Evolutionary conservation across 2,797 vertebrate genomes (phyloP).

Genomic region (Thaleichthys pacificus): DNA sequence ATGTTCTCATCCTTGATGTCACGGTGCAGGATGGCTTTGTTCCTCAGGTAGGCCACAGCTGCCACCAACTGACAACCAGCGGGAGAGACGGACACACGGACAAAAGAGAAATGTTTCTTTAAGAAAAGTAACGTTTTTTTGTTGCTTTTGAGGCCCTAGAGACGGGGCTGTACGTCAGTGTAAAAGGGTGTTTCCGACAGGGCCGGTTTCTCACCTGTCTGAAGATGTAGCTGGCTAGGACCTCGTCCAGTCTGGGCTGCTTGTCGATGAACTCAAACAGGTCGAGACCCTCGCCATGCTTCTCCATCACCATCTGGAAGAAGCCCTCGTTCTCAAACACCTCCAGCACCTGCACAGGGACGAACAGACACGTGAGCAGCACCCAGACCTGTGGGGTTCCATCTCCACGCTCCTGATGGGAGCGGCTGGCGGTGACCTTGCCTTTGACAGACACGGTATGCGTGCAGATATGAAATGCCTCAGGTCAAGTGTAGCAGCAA

Average conservation of each 20-base stretch:
- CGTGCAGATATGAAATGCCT: neutral
- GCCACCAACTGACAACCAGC: constrained; percentile 79
- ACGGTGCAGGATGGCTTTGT: constrained; percentile 82
- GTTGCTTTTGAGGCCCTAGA: too few relatives aligned
- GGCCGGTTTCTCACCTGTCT: constrained; percentile 78
- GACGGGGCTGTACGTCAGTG: too few relatives aligned
- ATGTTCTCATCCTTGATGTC: constrained; percentile 99
- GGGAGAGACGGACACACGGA: constrained; percentile 4
- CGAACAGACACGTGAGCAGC: neutral
- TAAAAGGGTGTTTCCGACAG: neutral
- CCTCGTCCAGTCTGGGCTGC: constrained; percentile 88
- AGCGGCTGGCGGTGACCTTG: neutral
- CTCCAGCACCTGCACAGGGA: constrained; percentile 78
- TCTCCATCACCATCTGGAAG: constrained; percentile 98
- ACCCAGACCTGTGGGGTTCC: neutral
- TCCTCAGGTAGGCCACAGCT: constrained; percentile 85
- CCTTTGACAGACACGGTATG: neutral
- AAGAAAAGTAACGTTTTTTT: too few relatives aligned
- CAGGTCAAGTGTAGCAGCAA: too few relatives aligned
- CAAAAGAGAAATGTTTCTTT: neutral
- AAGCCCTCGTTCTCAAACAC: constrained; percentile 90
- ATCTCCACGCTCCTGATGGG: neutral
- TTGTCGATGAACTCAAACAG: constrained; percentile 94
- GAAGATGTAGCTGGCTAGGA: constrained; percentile 92
- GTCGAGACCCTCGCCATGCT: constrained; percentile 88